Percentiles rank a stretch among this genome's conserved stretches.
Evolutionary conservation across 2,113 vertebrate species (phyloP).

Genomic region (Jacana jacana): DNA sequence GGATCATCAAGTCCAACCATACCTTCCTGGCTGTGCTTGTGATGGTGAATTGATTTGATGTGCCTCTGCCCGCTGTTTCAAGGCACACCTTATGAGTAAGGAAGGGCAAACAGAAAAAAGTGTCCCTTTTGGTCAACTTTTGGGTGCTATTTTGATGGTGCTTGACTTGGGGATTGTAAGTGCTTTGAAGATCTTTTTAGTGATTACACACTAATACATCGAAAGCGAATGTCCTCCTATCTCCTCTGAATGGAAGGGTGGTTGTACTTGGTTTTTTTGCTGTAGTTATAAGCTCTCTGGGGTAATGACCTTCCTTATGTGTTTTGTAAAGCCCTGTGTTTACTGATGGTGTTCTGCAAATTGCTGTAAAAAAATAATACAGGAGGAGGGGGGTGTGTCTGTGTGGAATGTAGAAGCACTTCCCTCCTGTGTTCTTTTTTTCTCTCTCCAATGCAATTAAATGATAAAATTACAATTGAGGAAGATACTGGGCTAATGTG

Average conservation of each 20-base stretch:
- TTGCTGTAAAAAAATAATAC: neutral
- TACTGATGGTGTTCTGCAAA: slow-evolving; percentile 13
- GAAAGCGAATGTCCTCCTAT: neutral
- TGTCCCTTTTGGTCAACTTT: neutral
- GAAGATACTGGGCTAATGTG: neutral
- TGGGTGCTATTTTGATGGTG: neutral
- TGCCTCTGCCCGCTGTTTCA: neutral
- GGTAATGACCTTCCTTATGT: neutral
- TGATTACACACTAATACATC: neutral
- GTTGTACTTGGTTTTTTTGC: neutral
- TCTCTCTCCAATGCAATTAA: neutral
- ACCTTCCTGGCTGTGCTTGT: neutral
- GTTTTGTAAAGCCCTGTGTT: neutral
- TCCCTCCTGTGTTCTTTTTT: neutral
- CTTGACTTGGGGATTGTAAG: neutral
- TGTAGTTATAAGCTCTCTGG: neutral
- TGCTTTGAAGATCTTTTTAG: neutral
- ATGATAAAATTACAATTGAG: neutral
- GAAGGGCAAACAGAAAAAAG: neutral
- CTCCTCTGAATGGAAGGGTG: neutral
- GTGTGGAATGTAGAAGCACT: neutral
- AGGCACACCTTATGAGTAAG: neutral
- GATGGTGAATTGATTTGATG: neutral
- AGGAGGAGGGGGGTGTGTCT: too few relatives aligned
- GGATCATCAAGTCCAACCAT: too few relatives aligned